A percentile compares a stretch with the other conserved stretches of the same genome.
Conservation (phyloP, 2,797 vertebrate genomes). For the Poecilia gillii region DNA sequence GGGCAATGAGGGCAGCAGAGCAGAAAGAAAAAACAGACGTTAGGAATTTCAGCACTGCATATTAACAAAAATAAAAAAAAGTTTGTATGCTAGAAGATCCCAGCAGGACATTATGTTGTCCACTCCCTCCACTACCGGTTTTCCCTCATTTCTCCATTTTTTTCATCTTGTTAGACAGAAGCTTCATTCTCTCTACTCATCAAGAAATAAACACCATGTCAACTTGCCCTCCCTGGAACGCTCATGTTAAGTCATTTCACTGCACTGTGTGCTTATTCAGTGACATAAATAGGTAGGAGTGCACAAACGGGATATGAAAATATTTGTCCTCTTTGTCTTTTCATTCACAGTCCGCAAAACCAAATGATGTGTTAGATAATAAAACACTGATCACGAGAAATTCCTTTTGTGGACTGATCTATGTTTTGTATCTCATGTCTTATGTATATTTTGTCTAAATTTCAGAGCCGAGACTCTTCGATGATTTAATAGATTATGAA, state of each 20-base stretch:
- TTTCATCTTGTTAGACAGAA: background rate
- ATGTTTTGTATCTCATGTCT: background rate
- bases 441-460: background rate
- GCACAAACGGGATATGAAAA: slow-evolving; percentile 5
- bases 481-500: background rate
- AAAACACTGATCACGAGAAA: background rate
- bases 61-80: slow-evolving; percentile 18
- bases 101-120: background rate
- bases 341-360: background rate
- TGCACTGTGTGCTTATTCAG: slow-evolving; percentile 13
- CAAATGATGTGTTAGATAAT: background rate
- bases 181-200: slow-evolving; percentile 14
- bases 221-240: slow-evolving; percentile 30
- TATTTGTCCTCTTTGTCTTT: background rate
- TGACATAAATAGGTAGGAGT: slow-evolving; percentile 7
- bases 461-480: background rate
- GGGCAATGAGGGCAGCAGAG: slow-evolving; percentile 3
- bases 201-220: slow-evolving; percentile 35
- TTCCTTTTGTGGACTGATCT: background rate
- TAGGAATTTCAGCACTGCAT: slow-evolving; percentile 2
- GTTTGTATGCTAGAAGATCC: background rate
- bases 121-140: background rate
- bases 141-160: background rate
- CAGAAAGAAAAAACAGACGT: background rate
- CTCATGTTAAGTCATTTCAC: slow-evolving; percentile 20